Evolutionary conservation across 2,888 invertebrate genomes (phyloP).

Genomic region (Clitarchus hookeri): DNA sequence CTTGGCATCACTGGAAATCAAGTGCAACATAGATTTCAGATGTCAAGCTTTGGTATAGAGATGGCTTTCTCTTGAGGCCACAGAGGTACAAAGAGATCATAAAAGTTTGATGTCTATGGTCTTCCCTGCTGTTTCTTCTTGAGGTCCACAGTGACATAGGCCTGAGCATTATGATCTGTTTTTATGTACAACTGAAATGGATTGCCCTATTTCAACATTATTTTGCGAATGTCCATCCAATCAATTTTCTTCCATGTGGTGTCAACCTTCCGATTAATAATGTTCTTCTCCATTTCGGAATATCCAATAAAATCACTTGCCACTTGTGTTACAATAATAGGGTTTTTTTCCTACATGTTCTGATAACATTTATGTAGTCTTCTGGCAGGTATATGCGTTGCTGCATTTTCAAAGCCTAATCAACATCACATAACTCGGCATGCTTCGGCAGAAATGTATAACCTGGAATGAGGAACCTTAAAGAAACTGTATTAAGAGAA

Average conservation of each 20-base stretch:
- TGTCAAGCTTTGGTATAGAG: no score
- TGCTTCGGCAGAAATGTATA: background rate
- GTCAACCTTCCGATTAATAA: background rate
- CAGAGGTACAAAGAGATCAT: background rate
- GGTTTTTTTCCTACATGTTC: no score
- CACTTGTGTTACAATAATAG: no score
- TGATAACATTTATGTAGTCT: no score
- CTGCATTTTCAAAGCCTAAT: background rate
- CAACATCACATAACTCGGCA: background rate
- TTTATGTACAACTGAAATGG: conserved; percentile 10
- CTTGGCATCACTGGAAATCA: no score
- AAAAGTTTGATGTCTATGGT: background rate
- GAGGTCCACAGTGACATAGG: conserved; percentile 20
- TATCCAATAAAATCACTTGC: background rate
- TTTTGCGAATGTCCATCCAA: background rate
- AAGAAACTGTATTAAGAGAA: background rate
- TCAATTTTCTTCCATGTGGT: background rate
- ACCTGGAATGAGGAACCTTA: background rate
- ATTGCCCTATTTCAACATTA: background rate
- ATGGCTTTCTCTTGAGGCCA: no score
- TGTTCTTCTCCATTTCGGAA: background rate
- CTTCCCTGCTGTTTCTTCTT: background rate
- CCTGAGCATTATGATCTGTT: conserved; percentile 8
- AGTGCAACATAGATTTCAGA: no score
- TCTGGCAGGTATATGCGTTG: no score